Conservation (phyloP, 2,888 invertebrate species). For the Spodoptera littoralis region DNA sequence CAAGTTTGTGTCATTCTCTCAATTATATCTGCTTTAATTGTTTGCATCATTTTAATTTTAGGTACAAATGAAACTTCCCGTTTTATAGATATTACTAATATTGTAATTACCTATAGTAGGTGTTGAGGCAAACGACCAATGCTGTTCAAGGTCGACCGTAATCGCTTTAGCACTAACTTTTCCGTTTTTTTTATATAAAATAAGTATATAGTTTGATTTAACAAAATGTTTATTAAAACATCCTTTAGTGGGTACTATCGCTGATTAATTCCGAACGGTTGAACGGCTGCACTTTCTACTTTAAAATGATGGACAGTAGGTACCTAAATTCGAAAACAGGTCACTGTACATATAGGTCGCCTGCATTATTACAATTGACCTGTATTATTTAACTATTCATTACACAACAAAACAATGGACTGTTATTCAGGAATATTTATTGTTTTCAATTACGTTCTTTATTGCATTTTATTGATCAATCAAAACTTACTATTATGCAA, state of each 20-base stretch:
- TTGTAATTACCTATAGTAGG: too few species aligned
- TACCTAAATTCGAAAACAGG: too few species aligned
- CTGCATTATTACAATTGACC: constrained; percentile 17
- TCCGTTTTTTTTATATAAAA: neutral
- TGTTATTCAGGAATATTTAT: constrained; percentile 34
- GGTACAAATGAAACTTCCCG: too few species aligned
- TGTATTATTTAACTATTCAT: constrained; percentile 22
- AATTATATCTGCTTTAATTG: constrained; percentile 4
- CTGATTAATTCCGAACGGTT: neutral
- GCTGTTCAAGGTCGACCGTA: too few species aligned
- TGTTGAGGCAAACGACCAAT: too few species aligned
- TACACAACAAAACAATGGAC: constrained; percentile 31
- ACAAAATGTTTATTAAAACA: too few species aligned
- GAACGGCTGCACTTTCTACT: constrained; percentile 1
- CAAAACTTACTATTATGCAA: constrained; percentile 8
- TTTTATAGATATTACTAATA: too few species aligned
- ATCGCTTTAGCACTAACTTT: too few species aligned
- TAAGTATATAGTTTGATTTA: too few species aligned
- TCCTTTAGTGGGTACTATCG: too few species aligned
- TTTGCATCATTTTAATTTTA: constrained; percentile 5
- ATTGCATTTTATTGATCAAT: constrained; percentile 26
- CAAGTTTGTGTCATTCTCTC: constrained; percentile 23
- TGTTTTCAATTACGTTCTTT: constrained; percentile 15
- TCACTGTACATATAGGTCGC: constrained; percentile 20
- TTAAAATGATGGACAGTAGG: constrained; percentile 1